These are phyloP conservation scores for Pseudobourletiella spinata DNA, from an alignment of 1,140 invertebrate species.

Conservation along the genomic window DNA sequence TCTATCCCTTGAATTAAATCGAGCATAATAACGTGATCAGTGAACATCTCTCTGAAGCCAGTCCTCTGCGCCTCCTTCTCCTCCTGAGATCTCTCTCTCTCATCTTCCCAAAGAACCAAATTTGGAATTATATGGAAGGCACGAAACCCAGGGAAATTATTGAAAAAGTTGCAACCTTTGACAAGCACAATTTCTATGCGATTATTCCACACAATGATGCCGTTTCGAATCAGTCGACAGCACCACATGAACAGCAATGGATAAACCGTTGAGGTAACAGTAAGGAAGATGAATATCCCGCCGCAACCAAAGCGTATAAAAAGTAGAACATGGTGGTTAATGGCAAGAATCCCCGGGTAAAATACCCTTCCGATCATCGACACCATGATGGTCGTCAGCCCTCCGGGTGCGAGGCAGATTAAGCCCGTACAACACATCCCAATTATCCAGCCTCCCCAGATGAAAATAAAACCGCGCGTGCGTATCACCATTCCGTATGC, in stretches of 20 bases:
- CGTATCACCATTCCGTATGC: background rate
- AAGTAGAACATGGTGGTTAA: background rate
- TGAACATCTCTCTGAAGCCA: slow-evolving; percentile 15
- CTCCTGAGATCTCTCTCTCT: background rate
- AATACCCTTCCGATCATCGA: background rate
- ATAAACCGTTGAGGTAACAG: background rate
- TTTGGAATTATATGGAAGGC: too few relatives aligned
- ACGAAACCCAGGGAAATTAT: too few relatives aligned
- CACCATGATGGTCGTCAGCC: background rate
- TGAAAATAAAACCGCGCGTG: background rate
- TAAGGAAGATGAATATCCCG: background rate
- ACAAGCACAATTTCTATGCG: slow-evolving; percentile 11
- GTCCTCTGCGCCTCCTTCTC: slow-evolving; percentile 1
- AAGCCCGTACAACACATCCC: background rate
- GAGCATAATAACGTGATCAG: slow-evolving; percentile 13
- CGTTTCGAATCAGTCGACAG: slow-evolving; percentile 12
- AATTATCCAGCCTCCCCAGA: background rate
- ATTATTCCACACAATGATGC: slow-evolving; percentile 18
- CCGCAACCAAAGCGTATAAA: background rate
- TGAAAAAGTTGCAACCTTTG: too few relatives aligned
- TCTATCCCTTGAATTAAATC: slow-evolving; percentile 18
- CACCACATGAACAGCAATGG: slow-evolving; percentile 14
- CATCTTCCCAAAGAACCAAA: too few relatives aligned
- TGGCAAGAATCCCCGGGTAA: background rate
- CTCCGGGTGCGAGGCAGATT: background rate